Evolutionary conservation across 2,888 invertebrate genomes (phyloP).

Genomic region (Acanthosoma haemorrhoidale): DNA sequence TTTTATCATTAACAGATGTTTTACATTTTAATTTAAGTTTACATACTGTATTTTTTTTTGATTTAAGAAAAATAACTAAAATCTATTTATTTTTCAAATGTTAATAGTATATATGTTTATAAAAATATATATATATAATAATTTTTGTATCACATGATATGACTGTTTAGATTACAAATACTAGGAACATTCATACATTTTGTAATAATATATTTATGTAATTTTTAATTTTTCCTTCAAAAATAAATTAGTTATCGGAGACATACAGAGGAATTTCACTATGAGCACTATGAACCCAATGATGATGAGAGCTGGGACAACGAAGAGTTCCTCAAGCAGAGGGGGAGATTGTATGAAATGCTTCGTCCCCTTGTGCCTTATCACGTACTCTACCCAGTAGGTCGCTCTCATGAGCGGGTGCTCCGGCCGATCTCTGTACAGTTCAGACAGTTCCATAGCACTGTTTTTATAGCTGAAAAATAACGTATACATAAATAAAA

Average conservation of each 20-base stretch:
- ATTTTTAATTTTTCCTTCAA: background rate
- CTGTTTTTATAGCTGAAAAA: slow-evolving; percentile 36
- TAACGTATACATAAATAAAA: too few species aligned
- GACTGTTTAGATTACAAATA: too few species aligned
- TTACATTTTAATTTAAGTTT: too few species aligned
- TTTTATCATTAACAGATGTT: too few species aligned
- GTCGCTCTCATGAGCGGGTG: slow-evolving; percentile 55
- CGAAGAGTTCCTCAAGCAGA: background rate
- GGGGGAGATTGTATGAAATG: background rate
- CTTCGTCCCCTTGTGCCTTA: slow-evolving; percentile 47
- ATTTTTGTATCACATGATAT: too few species aligned
- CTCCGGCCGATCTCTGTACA: slow-evolving; percentile 50
- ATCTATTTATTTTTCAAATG: too few species aligned
- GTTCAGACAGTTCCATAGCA: slow-evolving; percentile 29
- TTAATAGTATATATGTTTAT: too few species aligned
- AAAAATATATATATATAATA: too few species aligned
- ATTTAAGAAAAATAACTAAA: too few species aligned
- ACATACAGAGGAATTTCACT: background rate
- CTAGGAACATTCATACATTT: background rate
- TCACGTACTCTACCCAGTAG: slow-evolving; percentile 60
- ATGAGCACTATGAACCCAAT: background rate
- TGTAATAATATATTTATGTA: background rate
- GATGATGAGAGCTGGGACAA: background rate
- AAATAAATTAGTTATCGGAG: too few species aligned
- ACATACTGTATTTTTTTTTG: too few species aligned